These are phyloP conservation scores for Morphnarchus princeps DNA, from an alignment of 2,113 vertebrate species.

Conservation along the genomic window DNA sequence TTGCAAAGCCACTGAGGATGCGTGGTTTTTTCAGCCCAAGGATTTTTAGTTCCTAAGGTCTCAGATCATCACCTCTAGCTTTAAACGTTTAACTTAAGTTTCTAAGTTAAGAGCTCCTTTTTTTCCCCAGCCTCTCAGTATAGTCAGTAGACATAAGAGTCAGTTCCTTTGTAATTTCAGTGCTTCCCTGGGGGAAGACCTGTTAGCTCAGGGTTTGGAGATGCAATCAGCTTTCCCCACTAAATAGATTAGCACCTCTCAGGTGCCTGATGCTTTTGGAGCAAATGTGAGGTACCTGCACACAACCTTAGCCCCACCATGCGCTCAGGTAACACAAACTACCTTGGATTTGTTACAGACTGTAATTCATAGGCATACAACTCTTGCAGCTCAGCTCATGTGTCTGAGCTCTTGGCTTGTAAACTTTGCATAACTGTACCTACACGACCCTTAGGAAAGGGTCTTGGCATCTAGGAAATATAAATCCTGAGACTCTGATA, in stretches of 20 bases:
- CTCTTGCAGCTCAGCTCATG: neutral
- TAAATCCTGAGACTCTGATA: neutral
- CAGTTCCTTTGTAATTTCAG: neutral
- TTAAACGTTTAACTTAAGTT: neutral
- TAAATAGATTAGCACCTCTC: neutral
- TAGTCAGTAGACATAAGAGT: neutral
- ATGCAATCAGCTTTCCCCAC: neutral
- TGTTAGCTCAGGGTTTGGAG: neutral
- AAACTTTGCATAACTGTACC: neutral
- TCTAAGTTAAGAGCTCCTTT: neutral
- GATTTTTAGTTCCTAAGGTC: neutral
- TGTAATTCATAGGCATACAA: neutral
- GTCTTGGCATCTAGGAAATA: neutral
- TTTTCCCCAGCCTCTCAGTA: neutral
- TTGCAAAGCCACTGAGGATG: neutral
- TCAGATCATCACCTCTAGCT: neutral
- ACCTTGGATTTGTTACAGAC: neutral
- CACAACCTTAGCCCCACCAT: neutral
- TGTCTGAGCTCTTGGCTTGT: neutral
- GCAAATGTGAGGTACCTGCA: neutral
- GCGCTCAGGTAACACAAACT: neutral
- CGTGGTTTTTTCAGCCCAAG: accelerated
- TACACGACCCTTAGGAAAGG: neutral
- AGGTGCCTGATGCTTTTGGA: neutral
- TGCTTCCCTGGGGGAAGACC: neutral